Conservation (phyloP, 1,140 invertebrate genomes). For the Drosophila fuyamai region DNA sequence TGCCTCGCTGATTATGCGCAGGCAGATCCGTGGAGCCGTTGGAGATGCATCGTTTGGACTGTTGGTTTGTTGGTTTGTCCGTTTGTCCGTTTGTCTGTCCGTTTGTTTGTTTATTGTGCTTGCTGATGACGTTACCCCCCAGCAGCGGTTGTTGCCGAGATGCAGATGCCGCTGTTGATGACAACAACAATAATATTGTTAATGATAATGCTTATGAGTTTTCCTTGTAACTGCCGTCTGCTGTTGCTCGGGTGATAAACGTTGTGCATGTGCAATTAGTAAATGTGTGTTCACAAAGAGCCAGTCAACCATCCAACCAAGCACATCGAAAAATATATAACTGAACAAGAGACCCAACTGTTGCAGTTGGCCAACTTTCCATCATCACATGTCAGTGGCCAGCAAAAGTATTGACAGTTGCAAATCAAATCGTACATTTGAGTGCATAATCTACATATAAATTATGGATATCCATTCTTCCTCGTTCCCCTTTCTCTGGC, state of each 20-base stretch:
- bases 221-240: slow-evolving; percentile 68
- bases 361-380: slow-evolving; percentile 54
- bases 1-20: slow-evolving; percentile 79
- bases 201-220: slow-evolving; percentile 82
- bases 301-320: not conserved
- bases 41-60: slow-evolving; percentile 26
- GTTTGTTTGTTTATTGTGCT: slow-evolving; percentile 57
- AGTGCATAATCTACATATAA: slow-evolving; percentile 71
- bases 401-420: slow-evolving; percentile 69
- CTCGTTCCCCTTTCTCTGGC: slow-evolving; percentile 6
- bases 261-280: slow-evolving; percentile 75
- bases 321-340: not conserved
- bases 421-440: slow-evolving; percentile 72
- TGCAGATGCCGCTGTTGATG: slow-evolving; percentile 47
- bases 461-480: slow-evolving; percentile 48
- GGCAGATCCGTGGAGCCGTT: slow-evolving; percentile 35
- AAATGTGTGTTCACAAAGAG: slow-evolving; percentile 57
- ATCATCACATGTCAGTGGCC: slow-evolving; percentile 52
- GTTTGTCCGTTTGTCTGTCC: slow-evolving; percentile 17
- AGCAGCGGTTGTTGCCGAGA: slow-evolving; percentile 37
- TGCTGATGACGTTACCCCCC: slow-evolving; percentile 61
- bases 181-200: slow-evolving; percentile 83
- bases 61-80: slow-evolving; percentile 3
- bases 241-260: slow-evolving; percentile 69
- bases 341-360: not conserved